Evolutionary conservation across 23 tunicate species (phyloP), one percentile per base, ranked within the genome.

Genomic region (Clavelina lepadiformis): DNA sequence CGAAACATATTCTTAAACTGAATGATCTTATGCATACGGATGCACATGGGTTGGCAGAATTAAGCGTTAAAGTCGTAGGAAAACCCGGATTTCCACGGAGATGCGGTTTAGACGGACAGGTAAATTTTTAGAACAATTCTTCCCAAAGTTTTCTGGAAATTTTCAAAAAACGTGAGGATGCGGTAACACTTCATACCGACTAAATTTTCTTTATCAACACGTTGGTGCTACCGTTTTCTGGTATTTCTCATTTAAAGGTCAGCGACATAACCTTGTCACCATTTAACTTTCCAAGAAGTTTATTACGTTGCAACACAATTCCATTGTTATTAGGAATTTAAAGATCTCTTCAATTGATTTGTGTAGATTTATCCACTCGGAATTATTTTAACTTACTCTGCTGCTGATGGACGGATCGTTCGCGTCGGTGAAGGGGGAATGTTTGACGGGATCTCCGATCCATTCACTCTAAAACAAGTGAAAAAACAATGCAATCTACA

Each of bases 51-150:
- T 28, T 55, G 4, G 67, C 61, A 6, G 13, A 63, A 37, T 54
- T 81, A n/a, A 15, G 1, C 5, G 31, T 81, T 3, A 36, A 51
- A 63, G 79, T 51, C 19, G 68, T 56, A 26, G 20, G 23, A 8
- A 53, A 72, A 20, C 79, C 80, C 5, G 66, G 88, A 27, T 51
- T 35, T 31, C 72, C 88, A 3, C 57, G 88, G 19, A 29, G 52
- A 26, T 81, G 88, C 45, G 67, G 68, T 35, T 2, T 81, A 15
- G 74, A 65, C 32, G 88, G 80, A 28, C 88, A 81, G 60, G 73
- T 73, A 18, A 51, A 51, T 68, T 52, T 32, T 30, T 61, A 18
- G 31, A 61, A 61, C 11, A 21, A 15, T 49, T 13, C 32, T n/a
- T n/a, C n/a, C n/a, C n/a, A n/a, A n/a, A n/a, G n/a, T n/a, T n/a